Base-by-base conservation (phyloP, 1,140 invertebrate genomes). In the Drosophila miranda region DNA sequence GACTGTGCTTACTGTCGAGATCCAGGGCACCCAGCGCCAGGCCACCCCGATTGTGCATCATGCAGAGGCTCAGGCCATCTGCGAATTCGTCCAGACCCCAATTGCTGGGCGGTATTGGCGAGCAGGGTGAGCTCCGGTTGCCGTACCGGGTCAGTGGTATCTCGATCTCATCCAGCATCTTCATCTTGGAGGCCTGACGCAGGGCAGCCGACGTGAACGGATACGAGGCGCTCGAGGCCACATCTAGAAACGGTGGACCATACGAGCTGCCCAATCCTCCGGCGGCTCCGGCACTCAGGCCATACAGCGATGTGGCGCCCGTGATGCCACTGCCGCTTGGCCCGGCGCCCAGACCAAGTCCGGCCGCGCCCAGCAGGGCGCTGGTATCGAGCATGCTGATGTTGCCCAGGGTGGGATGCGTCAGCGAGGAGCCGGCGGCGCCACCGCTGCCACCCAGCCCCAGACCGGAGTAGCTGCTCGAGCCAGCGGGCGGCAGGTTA, bases 91-190 rank as follows among this genome's bases (percentile, higher is more conserved):
- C 94, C 79, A 95, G 91, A 64, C 92, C 92, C 92, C 92, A 86
- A 71, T 91, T 93, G 92, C 92, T 66, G 81, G 89, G 56, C 91
- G 92, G 86, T 89, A 92, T 90, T 92, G 94, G 58, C 91, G 94
- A 73, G 92, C 94, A 93, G 14, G 94, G 94, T 42, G 94, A 94
- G 6, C 93, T 93, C 71, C 94, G 92, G 70, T 94, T 93, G 44
- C 91, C 92, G 82, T 92, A 93, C 88, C 93, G 92, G 62, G 92
- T 90, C 73, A 93, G 77, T 23, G 93, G 93, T 55, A 95, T 91
- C 79, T 95, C 94, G 70, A 94, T 93, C 89, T 95, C 94, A 70
- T 95, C 94, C 82, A 94, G 92, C 56, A 94, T 93, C 90, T 95
- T 94, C 87, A 94, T 90, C 86, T 94, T 94, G 71, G 89, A 88